Conservation (phyloP, 2,113 vertebrate genomes). For the Gymnocephalus cernua region DNA sequence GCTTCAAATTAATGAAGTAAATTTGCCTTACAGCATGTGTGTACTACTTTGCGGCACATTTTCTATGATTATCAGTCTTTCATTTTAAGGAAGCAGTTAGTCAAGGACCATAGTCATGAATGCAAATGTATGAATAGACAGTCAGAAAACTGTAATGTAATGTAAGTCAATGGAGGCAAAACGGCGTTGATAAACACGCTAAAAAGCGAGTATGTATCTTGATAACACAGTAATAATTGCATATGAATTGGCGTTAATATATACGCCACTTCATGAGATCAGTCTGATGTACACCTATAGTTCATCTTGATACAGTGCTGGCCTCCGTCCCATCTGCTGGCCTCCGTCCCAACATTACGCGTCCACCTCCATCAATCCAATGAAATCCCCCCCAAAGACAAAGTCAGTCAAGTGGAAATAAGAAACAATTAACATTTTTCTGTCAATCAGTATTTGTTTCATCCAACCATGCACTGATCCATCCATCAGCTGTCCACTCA, state of each 20-base stretch:
- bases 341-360: neutral
- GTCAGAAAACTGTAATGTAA: neutral
- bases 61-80: neutral
- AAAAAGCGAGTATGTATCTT: too few species aligned
- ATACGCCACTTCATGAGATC: too few species aligned
- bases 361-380: neutral
- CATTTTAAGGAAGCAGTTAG: neutral
- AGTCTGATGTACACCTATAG: too few species aligned
- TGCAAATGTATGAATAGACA: neutral
- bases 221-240: too few species aligned
- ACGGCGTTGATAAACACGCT: too few species aligned
- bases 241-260: too few species aligned
- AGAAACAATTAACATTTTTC: neutral
- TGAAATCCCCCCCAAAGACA: neutral
- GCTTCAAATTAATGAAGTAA: slow-evolving; percentile 23
- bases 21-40: neutral
- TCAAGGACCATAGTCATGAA: neutral
- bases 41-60: neutral
- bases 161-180: too few species aligned
- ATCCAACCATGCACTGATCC: neutral
- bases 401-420: neutral
- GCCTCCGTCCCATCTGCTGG: neutral
- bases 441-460: neutral
- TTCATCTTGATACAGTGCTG: neutral
- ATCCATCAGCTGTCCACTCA: neutral